These are phyloP conservation scores for Calliphora vomitoria DNA, from an alignment of 2,888 invertebrate genomes.

Conservation along the genomic window DNA sequence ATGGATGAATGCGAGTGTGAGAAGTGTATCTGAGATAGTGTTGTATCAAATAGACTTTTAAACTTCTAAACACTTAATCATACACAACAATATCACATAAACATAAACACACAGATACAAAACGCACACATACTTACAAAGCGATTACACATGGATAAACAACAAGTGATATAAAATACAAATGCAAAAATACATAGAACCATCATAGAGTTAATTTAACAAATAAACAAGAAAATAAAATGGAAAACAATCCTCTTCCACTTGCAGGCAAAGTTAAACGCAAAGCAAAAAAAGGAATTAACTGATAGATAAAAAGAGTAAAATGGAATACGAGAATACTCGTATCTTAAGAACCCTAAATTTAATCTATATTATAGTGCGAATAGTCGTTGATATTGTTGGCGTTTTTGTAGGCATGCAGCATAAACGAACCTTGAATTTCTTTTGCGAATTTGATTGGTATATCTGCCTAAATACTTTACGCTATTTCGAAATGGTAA, in stretches of 20 bases:
- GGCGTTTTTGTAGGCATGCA: not conserved
- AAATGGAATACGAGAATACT: not conserved
- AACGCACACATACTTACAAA: not conserved
- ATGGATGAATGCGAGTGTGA: conserved; percentile 19
- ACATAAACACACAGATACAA: not conserved
- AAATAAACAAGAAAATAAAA: conserved; percentile 38
- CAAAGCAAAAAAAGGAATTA: conserved; percentile 29
- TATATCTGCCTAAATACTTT: not conserved
- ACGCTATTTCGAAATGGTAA: not conserved
- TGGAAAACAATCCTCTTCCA: not conserved
- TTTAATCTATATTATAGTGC: conserved; percentile 8
- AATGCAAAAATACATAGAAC: not conserved
- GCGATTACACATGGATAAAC: not conserved
- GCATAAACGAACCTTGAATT: not conserved
- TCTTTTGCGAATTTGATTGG: not conserved
- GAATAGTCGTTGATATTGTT: not conserved
- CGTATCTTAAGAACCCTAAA: not conserved
- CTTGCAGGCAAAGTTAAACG: not conserved
- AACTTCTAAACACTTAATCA: conserved; percentile 66
- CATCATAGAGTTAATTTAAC: conserved; percentile 15
- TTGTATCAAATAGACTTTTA: conserved; percentile 62
- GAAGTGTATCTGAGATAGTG: conserved; percentile 40
- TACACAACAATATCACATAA: conserved; percentile 19
- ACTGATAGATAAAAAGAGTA: not conserved
- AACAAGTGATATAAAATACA: conserved; percentile 15